phyloP scores from a whole-genome alignment of 2,797 vertebrate species.

The Leptoclinus maculatus region DNA sequence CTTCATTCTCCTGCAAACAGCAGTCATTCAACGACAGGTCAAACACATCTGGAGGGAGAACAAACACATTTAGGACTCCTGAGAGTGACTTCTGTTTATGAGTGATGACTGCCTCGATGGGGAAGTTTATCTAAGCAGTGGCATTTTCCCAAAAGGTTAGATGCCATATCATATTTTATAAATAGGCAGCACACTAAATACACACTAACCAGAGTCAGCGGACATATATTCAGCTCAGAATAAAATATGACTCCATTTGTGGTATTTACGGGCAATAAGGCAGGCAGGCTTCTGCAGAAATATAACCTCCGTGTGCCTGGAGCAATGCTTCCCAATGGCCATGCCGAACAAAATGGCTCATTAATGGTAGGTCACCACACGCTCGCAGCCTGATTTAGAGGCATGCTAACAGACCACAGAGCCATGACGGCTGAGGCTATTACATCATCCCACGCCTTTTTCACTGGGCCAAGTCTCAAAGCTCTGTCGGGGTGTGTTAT shows the following conservation, averaged over 20 bases:
- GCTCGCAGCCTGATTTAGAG: conserved; percentile 69
- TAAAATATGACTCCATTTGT: conserved; percentile 61
- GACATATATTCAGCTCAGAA: conserved; percentile 41
- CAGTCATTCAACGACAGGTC: conserved; percentile 84
- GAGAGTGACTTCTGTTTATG: conserved; percentile 9
- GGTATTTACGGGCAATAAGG: conserved; percentile 60
- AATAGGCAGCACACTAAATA: conserved; percentile 35
- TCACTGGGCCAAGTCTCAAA: conserved; percentile 35
- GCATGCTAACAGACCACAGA: conserved; percentile 58
- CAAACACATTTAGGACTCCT: conserved; percentile 46
- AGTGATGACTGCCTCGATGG: conserved; percentile 27
- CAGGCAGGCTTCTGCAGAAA: conserved; percentile 41
- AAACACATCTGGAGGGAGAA: conserved; percentile 86
- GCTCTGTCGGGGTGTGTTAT: conserved; percentile 48
- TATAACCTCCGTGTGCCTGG: conserved; percentile 53
- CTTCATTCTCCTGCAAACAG: conserved; percentile 86
- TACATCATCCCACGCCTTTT: conserved; percentile 60
- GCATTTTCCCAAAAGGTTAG: conserved; percentile 29
- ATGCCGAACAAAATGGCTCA: conserved; percentile 62
- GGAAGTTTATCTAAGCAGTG: conserved; percentile 46
- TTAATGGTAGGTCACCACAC: conserved; percentile 68
- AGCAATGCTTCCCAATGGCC: conserved; percentile 62
- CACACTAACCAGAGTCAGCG: conserved; percentile 18
- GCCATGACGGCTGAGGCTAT: conserved; percentile 51
- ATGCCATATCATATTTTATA: conserved; percentile 34